Evolutionary conservation across 1,140 invertebrate species (phyloP), one percentile per base, ranked within the genome.

Genomic region (Paraescarpia echinospica): DNA sequence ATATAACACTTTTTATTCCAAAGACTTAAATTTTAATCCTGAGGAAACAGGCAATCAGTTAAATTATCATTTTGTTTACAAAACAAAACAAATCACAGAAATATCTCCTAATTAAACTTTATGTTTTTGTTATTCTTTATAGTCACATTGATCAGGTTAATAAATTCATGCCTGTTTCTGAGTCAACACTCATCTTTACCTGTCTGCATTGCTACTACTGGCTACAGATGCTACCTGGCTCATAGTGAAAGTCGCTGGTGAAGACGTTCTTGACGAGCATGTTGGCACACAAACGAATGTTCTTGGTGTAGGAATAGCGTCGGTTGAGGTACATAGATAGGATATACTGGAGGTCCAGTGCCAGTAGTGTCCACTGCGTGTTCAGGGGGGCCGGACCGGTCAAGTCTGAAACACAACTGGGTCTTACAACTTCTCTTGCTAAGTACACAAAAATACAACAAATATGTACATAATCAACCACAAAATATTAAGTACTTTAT

Each of bases 251-350:
- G 93, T 96, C 95, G 94, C 95, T 96, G 90, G 96, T 96, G 92
- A 95, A 95, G 33, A 96, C 94, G 94, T 96, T 96, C 93, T 96
- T 96, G 33, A 96, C 94, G 1, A 94, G 91, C 95, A 96, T 95
- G 92, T 96, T 96, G 33, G 96, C 95, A 95, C 96, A 96, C 6
- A 96, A 94, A 35, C 95, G 93, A 12, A 96, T 93, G 89, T 94
- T 94, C 92, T 95, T 96, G 33, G 96, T 93, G 93, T 95, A 95
- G 34, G 94, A 94, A 89, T 95, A 96, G 33, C 94, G 95, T 91
- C 95, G 93, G 93, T 96, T 96, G 22, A 96, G 94, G 93, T 95
- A 96, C 93, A 94, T 95, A 34, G 95, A 95, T 48, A 96, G 93
- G n/a, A 95, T 95, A 89, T 95, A 94, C 89, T 95, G 94, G 34